Evolutionary conservation across 1,140 invertebrate genomes (phyloP), one percentile per base, ranked within the genome.

Genomic region (Lepidurus arcticus): DNA sequence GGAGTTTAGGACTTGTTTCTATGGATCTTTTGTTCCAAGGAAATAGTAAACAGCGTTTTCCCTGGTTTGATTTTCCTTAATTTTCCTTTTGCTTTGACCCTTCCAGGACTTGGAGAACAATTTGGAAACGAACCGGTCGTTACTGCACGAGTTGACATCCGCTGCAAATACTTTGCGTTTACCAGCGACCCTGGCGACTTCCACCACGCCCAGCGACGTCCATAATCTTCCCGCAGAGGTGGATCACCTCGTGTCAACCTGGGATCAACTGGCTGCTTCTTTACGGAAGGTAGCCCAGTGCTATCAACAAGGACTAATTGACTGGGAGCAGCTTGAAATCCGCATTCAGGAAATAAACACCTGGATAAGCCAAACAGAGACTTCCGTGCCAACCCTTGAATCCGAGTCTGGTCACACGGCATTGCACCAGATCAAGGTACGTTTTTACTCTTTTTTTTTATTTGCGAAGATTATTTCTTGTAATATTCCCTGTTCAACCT

Each of bases 361-460:
- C 21, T 65, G 16, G 13, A 21, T 65, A 13, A 89, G 91, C 82
- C 90, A 93, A 42, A 92, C 92, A 24, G 89, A 92, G 82, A 92
- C 93, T 84, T 87, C 93, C 81, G 89, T 94, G 2, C 93, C 93
- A 0, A 90, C 93, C 83, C 85, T 94, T 0, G 90, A 90, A 24
- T 91, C 88, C 7, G 90, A 94, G 0, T 92, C 91, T 1, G 93
- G 92, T 1, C 89, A 88, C 10, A 93, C 94, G 81, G 93, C 92
- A 81, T 90, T 94, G 82, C 91, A 93, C 81, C 94, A 93, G 82
- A 93, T 93, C 45, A 92, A 92, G 34, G 84, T 94, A 0, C 93
- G 93, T 84, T 92, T 89, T 84, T 88, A 88, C 81, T 83, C 47
- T 75, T 34, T 34, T 34, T 34, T 34, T 34, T 34, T 4, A 3